phyloP scores from a whole-genome alignment of 2,797 vertebrate genomes.

The Paratrypauchen microcephalus region DNA sequence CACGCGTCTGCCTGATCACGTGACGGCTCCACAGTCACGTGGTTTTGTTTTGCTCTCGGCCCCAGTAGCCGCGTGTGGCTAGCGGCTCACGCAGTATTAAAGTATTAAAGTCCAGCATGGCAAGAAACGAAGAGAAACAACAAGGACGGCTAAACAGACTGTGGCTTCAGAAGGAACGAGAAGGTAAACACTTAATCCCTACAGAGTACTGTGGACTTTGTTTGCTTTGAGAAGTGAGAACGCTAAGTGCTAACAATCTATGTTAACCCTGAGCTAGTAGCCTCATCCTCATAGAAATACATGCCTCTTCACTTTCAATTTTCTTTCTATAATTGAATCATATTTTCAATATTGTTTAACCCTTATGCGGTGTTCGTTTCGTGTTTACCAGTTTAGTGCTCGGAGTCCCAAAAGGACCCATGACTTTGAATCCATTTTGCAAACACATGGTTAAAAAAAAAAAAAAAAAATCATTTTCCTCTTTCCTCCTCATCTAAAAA shows the following conservation, averaged over 20 bases:
- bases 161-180: constrained; percentile 80
- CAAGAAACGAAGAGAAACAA: constrained; percentile 83
- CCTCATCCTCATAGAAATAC: no score
- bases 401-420: no score
- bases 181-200: constrained; percentile 50
- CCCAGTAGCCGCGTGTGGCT: background rate
- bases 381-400: no score
- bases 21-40: constrained; percentile 43
- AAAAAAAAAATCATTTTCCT: no score
- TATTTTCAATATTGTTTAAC: no score
- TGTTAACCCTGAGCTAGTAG: constrained; percentile 11
- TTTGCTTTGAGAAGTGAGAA: constrained; percentile 2
- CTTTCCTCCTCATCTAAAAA: no score
- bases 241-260: constrained; percentile 15
- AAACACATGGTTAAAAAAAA: no score
- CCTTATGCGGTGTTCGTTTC: no score
- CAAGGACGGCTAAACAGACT: constrained; percentile 78
- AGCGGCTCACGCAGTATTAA: no score
- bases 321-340: background rate
- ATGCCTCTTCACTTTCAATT: background rate
- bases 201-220: background rate
- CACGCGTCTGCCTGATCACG: background rate
- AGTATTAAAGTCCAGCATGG: constrained; percentile 58
- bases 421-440: no score
- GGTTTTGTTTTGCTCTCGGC: constrained; percentile 39